Evolutionary conservation across 2,113 vertebrate genomes (phyloP), one percentile per base, ranked within the genome.

Genomic region (Amblyornis subalaris): DNA sequence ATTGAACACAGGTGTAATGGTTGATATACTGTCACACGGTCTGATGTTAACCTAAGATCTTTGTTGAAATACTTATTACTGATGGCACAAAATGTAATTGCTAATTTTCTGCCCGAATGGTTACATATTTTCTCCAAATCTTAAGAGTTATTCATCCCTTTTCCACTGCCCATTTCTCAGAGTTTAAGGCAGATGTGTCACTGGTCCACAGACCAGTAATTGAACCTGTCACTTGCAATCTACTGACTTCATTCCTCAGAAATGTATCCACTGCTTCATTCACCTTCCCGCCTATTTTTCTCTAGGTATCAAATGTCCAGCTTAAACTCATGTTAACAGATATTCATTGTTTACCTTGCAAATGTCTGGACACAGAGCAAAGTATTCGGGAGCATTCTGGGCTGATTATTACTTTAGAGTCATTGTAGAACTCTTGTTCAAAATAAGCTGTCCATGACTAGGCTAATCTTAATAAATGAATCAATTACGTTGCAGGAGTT

Each of bases 51-150:
- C 98, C 98, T 98, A 98, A 98, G 98, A 99, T 99, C 98, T 98
- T 98, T 97, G 97, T 98, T 99, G 98, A 98, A 99, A 99, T 98
- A 98, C 98, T 99, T 99, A 99, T 99, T 99, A 99, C 98, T 98
- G 98, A 99, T 99, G 98, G 98, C 99, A 99, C 89, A 17, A 98
- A 98, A 98, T 98, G 98, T 99, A 99, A 99, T 99, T 99, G 98
- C 98, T 99, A 99, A 99, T 99, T 99, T 99, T 99, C 98, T 98
- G 98, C 98, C 98, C 98, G 98, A 98, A 97, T 97, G 96, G 97
- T 96, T 99, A 98, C 98, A 99, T 99, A 99, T 99, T 99, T 97
- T 97, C 97, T 97, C 95, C 92, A 97, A 95, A 98, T 97, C 98
- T 98, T 98, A 97, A 98, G 98, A 98, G 97, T 98, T 98, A 98